Percentiles rank a stretch among this genome's conserved stretches.
phyloP scores from a whole-genome alignment of 2,888 invertebrate species.

The Rotaria magnacalcarata region DNA sequence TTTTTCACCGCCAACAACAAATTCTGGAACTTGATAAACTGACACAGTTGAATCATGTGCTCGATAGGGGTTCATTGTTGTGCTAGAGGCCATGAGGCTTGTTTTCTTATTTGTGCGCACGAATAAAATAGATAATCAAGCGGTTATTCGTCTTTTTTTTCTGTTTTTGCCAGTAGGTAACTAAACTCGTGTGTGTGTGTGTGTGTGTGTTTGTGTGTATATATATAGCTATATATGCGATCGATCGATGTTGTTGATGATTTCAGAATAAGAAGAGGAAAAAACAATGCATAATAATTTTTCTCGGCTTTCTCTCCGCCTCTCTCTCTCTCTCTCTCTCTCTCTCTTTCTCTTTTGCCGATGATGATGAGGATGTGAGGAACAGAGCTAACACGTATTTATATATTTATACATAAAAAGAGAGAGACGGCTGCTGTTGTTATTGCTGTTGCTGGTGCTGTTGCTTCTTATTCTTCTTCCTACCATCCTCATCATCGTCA shows the following conservation, averaged over 20 bases:
- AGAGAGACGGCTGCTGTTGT: background rate
- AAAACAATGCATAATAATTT: slow-evolving; percentile 13
- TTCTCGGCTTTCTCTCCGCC: background rate
- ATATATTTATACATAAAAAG: slow-evolving; percentile 1
- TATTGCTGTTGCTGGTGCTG: background rate
- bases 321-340: background rate
- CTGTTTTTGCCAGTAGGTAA: slow-evolving; percentile 13
- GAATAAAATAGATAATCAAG: slow-evolving; percentile 4
- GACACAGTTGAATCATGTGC: background rate
- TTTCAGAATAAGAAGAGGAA: slow-evolving; percentile 1
- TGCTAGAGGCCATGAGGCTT: background rate
- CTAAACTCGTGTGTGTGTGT: background rate
- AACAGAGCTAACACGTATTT: background rate
- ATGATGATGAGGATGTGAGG: slow-evolving; percentile 8
- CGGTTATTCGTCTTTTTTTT: background rate
- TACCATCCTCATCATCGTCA: background rate
- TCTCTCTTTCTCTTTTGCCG: background rate
- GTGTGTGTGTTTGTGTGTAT: no score
- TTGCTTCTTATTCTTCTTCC: background rate
- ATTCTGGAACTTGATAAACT: background rate
- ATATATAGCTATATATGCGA: background rate
- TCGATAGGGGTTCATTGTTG: background rate
- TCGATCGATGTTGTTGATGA: slow-evolving; percentile 21
- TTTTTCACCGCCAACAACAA: slow-evolving; percentile 13
- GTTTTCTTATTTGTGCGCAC: background rate